Evolutionary conservation across 2,797 vertebrate genomes (phyloP).

Genomic region (Kryptopterus vitreolus): DNA sequence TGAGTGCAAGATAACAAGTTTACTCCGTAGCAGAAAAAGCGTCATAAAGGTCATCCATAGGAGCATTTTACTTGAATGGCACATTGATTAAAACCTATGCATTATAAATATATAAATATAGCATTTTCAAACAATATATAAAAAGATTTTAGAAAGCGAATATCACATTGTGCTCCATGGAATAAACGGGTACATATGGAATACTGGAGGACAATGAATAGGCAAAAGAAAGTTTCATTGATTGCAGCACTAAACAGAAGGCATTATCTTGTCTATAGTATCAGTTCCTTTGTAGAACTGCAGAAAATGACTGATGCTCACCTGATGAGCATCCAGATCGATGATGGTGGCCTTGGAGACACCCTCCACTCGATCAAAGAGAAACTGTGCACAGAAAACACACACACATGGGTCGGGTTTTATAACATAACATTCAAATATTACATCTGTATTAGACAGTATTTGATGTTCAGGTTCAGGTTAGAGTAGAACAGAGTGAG

Average conservation of each 20-base stretch:
- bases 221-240: constrained; percentile 30
- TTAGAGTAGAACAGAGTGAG: not conserved
- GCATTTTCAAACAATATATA: constrained; percentile 8
- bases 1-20: too few species aligned
- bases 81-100: constrained; percentile 12
- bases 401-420: constrained; percentile 26
- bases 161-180: not conserved
- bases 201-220: not conserved
- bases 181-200: not conserved
- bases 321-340: constrained; percentile 95
- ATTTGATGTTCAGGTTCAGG: not conserved
- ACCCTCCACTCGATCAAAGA: constrained; percentile 89
- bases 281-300: constrained; percentile 42
- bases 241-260: constrained; percentile 40
- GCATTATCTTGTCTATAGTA: constrained; percentile 52
- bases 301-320: constrained; percentile 66
- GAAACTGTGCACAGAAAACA: constrained; percentile 74
- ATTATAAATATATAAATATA: constrained; percentile 15
- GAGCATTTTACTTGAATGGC: constrained; percentile 22
- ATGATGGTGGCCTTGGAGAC: constrained; percentile 88
- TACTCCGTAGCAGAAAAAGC: too few species aligned
- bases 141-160: constrained; percentile 4
- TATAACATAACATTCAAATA: not conserved
- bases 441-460: not conserved
- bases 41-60: too few species aligned